Evolutionary conservation across 2,113 vertebrate species (phyloP), one percentile per base, ranked within the genome.

Genomic region (Lethenteron camtschaticum): DNA sequence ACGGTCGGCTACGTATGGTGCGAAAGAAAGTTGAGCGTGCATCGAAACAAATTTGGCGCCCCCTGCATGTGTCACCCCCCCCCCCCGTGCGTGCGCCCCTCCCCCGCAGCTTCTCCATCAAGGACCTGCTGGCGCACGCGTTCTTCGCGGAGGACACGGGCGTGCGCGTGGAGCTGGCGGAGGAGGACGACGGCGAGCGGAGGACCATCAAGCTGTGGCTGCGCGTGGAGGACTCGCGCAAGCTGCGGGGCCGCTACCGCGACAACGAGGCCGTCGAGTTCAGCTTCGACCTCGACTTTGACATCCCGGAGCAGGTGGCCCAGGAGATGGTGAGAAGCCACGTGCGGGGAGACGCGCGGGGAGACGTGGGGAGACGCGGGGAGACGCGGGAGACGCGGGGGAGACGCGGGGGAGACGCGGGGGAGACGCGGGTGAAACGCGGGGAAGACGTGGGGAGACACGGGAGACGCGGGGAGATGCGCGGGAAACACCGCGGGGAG

Each of bases 241-340:
- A 90, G 68, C 83, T 89, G 11, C 85, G 88, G 0, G 91, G 90
- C 11, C 90, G 87, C 70, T 90, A 91, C 74, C 86, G 94, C 75
- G 91, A 95, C 81, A 96, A 96, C 81, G 91, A 92, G 0, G 91
- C 91, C 78, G 89, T 96, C 1, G 91, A 96, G 79, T 96, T 96
- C 78, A 80, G 88, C 68, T 96, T 96, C 0, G 89, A 96, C 74
- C 81, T 96, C 55, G 89, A 92, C 78, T 90, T 86, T 75, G 91
- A 95, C 0, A 83, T 89, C 13, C 87, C 91, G 0, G 91, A 96
- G 78, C 88, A 95, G 77, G 90, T 95, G 81, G 85, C 87, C 1
- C 90, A 95, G 79, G 91, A 96, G 79, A 96, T 95, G 91, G 91
- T 96, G 81, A 76, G 85, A 24, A 24, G 10, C 5, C 41, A 6